Evolutionary conservation across 2,113 vertebrate species (phyloP), one percentile per base, ranked within the genome.

Genomic region (Aplodontia rufa): DNA sequence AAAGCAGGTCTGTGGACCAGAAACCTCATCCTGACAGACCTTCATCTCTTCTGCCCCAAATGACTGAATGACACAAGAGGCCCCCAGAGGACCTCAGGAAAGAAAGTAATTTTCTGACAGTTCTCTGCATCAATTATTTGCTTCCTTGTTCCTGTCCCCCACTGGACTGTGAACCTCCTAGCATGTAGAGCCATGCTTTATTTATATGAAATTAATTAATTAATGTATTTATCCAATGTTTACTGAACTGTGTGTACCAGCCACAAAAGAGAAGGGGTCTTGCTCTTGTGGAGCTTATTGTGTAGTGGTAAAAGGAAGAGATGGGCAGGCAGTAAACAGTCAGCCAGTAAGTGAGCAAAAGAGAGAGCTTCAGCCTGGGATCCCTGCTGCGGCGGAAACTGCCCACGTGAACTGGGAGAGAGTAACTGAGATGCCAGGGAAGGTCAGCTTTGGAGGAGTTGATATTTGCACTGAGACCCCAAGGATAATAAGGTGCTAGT

Each of bases 41-140:
- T 90, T 24, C 24, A 2, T 35, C 58, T 96, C 40, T n/a, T 72
- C 19, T 6, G 58, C 35, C 60, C 24, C 30, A 42, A 3, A 83
- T 0, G 2, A 51, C 26, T 53, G 32, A 62, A 42, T 16, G 64
- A 13, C 11, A 6, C 3, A 17, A 62, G 35, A 37, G 30, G 10
- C 1, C 10, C n/a, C 58, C 2, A 3, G 11, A 9, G 24, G 26
- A 53, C 30, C 0, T 22, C 6, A 26, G 45, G 6, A 47, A 37
- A 71, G n/a, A n/a, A 87, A 83, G 14, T 22, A 26, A 6, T 81
- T 47, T 64, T 13, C 22, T 30, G 45, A 37, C 9, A 64, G 1
- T 79, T 88, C 47, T 79, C 75, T 69, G 58, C 14, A n/a, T 6
- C 47, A 40, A 32, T 69, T 40, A 58, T 74, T 78, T 53, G 72